Conservation (phyloP, 30 jellyfish, hydroid and myxozoan genomes). For the Turritopsis rubra region DNA sequence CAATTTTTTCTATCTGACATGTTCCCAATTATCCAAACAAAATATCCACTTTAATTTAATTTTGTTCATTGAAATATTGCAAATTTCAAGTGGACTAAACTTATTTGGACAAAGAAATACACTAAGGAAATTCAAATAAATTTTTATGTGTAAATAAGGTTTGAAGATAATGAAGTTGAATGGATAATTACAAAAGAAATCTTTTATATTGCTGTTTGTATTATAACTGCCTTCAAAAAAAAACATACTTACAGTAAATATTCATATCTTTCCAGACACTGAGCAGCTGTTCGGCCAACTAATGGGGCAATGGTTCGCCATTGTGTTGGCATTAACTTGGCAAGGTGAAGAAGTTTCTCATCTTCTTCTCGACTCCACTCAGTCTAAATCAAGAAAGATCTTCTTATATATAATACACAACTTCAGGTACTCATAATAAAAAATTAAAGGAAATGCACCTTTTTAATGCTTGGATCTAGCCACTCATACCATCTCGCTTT, state of each 20-base stretch:
- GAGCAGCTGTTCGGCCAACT: constrained; percentile 99
- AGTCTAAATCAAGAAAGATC: constrained; percentile 49
- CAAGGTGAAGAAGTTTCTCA: constrained; percentile 95
- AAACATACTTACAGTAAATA: constrained; percentile 66
- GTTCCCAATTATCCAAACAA: no score
- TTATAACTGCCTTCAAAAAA: background rate
- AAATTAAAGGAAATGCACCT: constrained; percentile 58
- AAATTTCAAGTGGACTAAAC: no score
- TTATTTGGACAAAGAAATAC: no score
- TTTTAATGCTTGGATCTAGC: constrained; percentile 98
- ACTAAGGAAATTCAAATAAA: no score
- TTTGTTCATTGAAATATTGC: no score
- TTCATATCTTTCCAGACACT: constrained; percentile 99
- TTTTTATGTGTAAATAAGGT: no score
- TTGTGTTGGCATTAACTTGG: constrained; percentile 99
- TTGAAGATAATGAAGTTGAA: no score
- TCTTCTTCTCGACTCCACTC: constrained; percentile 99
- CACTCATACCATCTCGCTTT: constrained; percentile 99
- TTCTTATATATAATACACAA: background rate
- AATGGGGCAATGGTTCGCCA: constrained; percentile 99
- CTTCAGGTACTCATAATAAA: background rate
- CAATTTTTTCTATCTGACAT: no score
- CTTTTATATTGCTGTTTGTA: no score
- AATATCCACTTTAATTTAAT: no score
- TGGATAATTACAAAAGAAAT: no score